Conservation (phyloP, 1,140 invertebrate species). For the Ectropis grisescens region DNA sequence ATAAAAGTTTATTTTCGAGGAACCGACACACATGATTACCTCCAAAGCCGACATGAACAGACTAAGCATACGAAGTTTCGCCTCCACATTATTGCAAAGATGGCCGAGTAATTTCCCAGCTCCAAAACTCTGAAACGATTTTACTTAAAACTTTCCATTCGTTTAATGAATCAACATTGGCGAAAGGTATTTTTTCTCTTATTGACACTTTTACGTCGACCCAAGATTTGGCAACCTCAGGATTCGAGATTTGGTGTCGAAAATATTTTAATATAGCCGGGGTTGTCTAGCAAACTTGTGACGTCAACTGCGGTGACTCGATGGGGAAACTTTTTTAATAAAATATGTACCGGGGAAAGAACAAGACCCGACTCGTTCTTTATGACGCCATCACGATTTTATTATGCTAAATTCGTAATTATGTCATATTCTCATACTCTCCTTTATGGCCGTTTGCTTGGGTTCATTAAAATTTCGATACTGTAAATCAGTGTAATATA, state of each 20-base stretch:
- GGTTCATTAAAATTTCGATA: background rate
- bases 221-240: background rate
- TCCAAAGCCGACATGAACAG: too few relatives aligned
- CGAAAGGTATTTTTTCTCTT: constrained; percentile 8
- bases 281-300: constrained; percentile 24
- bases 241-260: constrained; percentile 16
- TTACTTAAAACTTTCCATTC: constrained; percentile 15
- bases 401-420: constrained; percentile 12
- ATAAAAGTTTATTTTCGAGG: too few relatives aligned
- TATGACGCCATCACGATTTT: constrained; percentile 16
- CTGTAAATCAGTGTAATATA: background rate
- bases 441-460: too few relatives aligned
- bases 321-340: constrained; percentile 42
- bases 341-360: constrained; percentile 29
- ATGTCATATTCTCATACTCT: background rate
- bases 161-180: constrained; percentile 17
- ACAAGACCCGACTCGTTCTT: constrained; percentile 12
- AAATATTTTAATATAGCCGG: constrained; percentile 30
- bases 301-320: constrained; percentile 23
- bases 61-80: too few relatives aligned
- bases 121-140: constrained; percentile 8
- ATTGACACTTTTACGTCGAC: background rate
- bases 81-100: too few relatives aligned
- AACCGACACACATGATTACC: too few relatives aligned
- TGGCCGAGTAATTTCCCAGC: background rate